These are phyloP conservation scores for Neomorphus geoffroyi DNA, from an alignment of 2,797 vertebrate genomes.

Conservation along the genomic window DNA sequence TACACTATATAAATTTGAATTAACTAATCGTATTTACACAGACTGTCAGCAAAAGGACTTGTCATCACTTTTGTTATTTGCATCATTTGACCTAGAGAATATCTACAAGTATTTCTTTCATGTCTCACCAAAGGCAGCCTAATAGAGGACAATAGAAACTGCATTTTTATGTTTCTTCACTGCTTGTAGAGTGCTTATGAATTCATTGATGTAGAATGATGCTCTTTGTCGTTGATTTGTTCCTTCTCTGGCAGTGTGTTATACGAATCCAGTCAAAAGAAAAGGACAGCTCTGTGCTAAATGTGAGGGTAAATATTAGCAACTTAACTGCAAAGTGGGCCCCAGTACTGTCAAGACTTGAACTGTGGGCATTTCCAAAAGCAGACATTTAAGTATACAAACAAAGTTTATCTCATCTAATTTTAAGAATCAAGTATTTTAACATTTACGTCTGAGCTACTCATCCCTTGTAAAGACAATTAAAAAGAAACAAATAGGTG, in stretches of 20 bases:
- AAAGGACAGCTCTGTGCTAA: not conserved
- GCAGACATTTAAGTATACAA: not conserved
- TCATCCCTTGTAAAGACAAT: not conserved
- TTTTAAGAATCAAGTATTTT: not conserved
- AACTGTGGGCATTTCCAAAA: not conserved
- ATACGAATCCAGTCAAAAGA: not conserved
- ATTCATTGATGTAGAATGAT: not conserved
- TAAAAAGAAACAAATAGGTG: not conserved
- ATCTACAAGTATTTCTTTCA: not conserved
- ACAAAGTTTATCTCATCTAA: not conserved
- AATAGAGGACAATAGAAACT: not conserved
- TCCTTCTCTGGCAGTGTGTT: not conserved
- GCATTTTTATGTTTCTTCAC: slow-evolving; percentile 27
- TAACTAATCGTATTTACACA: not conserved
- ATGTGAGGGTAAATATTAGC: not conserved
- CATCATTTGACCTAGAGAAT: not conserved
- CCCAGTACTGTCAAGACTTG: not conserved
- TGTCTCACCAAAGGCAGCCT: not conserved
- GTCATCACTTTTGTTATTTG: not conserved
- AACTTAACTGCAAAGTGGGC: not conserved
- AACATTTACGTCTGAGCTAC: not conserved
- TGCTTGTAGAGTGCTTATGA: not conserved
- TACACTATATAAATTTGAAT: not conserved
- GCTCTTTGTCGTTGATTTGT: not conserved
- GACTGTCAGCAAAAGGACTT: not conserved